phyloP scores from a whole-genome alignment of 2,797 vertebrate species.

The Gouania willdenowi region DNA sequence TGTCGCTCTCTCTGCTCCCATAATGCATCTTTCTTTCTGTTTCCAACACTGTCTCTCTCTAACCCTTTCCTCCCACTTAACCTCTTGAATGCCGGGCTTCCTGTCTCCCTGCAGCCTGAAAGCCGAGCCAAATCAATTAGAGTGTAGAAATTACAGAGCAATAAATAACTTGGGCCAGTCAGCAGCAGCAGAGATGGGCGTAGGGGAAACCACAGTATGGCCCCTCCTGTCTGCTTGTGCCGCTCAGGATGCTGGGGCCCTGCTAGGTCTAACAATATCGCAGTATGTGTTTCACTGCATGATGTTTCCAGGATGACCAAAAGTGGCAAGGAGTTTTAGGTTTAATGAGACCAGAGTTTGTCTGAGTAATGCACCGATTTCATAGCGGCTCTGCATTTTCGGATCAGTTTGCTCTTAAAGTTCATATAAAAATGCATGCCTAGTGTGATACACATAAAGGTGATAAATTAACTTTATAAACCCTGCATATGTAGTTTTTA shows the following conservation, averaged over 20 bases:
- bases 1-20: too few relatives aligned
- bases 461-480: too few relatives aligned
- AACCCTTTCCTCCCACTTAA: constrained; percentile 15
- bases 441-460: too few relatives aligned
- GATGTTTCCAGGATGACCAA: constrained; percentile 7
- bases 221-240: constrained; percentile 46
- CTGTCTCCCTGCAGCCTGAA: constrained; percentile 60
- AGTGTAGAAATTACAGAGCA: constrained; percentile 71
- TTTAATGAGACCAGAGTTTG: not conserved
- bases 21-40: too few relatives aligned
- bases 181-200: constrained; percentile 35
- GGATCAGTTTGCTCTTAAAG: not conserved
- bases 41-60: too few relatives aligned
- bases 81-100: constrained; percentile 49
- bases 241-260: constrained; percentile 38
- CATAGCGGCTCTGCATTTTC: not conserved
- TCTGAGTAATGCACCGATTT: not conserved
- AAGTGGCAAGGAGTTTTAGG: not conserved
- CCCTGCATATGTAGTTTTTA: too few relatives aligned
- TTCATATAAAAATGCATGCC: not conserved
- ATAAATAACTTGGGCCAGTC: constrained; percentile 70
- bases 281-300: constrained; percentile 12
- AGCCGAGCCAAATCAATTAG: constrained; percentile 76
- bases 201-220: constrained; percentile 39
- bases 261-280: constrained; percentile 25